A percentile compares a stretch with the other conserved stretches of the same genome.
Evolutionary conservation across 2,113 vertebrate genomes (phyloP).

Genomic region (Rousettus leschenaultii): DNA sequence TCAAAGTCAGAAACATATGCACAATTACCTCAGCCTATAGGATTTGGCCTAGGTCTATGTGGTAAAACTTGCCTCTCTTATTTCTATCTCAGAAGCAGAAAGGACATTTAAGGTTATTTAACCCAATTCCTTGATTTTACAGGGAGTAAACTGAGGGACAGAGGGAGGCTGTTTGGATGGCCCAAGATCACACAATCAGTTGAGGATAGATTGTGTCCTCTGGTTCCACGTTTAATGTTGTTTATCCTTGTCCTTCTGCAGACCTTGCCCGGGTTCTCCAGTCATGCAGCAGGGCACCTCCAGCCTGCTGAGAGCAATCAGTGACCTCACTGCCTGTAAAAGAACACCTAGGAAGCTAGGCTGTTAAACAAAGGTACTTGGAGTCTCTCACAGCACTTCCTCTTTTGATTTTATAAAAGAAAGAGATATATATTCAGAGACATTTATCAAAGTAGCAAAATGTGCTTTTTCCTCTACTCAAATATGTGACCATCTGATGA

Average conservation of each 20-base stretch:
- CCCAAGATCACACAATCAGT: background rate
- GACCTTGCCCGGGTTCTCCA: too few relatives aligned
- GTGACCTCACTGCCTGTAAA: background rate
- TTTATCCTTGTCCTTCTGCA: background rate
- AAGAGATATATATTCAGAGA: background rate
- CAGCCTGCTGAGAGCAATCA: background rate
- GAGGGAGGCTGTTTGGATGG: background rate
- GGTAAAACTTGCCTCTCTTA: background rate
- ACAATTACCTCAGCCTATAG: background rate
- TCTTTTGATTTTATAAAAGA: background rate
- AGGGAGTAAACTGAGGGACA: background rate
- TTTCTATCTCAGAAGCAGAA: background rate
- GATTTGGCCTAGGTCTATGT: background rate
- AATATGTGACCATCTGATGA: too few relatives aligned
- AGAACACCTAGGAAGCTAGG: background rate
- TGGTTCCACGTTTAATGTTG: background rate
- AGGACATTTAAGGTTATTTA: background rate
- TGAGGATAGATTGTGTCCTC: background rate
- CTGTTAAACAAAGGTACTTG: too few relatives aligned
- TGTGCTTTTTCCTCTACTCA: background rate
- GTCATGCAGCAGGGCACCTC: rapidly evolving
- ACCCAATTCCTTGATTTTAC: background rate
- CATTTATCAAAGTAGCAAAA: background rate
- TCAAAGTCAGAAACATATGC: background rate
- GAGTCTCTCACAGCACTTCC: background rate